A percentile compares a stretch with the other conserved stretches of the same genome.
Conservation (phyloP, 2,797 vertebrate species). For the Schizopygopsis malacanthus region DNA sequence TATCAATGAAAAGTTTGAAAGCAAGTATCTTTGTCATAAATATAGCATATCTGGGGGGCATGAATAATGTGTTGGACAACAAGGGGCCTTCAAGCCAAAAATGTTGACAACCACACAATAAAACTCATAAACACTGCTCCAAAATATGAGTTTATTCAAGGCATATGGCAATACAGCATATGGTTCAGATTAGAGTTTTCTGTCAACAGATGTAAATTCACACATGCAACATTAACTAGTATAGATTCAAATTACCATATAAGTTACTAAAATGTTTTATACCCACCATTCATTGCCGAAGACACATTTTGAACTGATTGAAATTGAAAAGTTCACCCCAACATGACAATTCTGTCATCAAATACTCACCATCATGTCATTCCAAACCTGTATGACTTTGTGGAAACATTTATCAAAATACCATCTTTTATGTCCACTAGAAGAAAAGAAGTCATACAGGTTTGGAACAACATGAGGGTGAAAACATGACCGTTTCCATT, state of each 20-base stretch:
- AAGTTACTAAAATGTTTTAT: slow-evolving; percentile 27
- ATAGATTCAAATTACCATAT: slow-evolving; percentile 13
- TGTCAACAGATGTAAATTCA: slow-evolving; percentile 25
- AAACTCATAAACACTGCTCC: not conserved
- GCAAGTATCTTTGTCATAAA: not conserved
- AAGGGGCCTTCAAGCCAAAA: not conserved
- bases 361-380: not conserved
- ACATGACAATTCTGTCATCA: not conserved
- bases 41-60: not conserved
- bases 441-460: not conserved
- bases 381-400: not conserved
- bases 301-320: slow-evolving; percentile 15
- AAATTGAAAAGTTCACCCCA: not conserved
- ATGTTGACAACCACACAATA: not conserved
- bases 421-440: too few relatives aligned
- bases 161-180: not conserved
- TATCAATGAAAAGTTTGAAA: not conserved
- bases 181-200: slow-evolving; percentile 1
- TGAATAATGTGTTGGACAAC: not conserved
- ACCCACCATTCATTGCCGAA: not conserved
- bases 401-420: not conserved
- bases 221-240: not conserved
- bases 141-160: slow-evolving; percentile 41
- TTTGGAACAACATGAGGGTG: not conserved
- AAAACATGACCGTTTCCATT: not conserved